Conservation (phyloP, 2,888 invertebrate species). For the Chrysolina americana region DNA sequence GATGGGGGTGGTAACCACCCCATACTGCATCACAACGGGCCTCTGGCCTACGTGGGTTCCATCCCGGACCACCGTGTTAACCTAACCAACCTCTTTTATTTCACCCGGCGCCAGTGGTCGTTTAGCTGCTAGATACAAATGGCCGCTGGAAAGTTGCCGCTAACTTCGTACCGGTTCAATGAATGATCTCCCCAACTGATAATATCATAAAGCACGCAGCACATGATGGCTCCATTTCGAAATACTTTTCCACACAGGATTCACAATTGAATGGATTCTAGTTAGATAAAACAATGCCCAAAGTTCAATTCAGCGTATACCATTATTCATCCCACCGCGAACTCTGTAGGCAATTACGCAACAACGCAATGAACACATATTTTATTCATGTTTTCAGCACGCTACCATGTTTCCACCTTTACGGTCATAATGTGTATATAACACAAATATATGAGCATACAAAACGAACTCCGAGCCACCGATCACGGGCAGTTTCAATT, state of each 20-base stretch:
- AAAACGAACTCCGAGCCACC: neutral
- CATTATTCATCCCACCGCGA: neutral
- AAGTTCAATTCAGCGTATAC: neutral
- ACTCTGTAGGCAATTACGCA: conserved; percentile 1
- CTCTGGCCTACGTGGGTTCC: no score
- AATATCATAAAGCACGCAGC: neutral
- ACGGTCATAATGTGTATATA: neutral
- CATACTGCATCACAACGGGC: no score
- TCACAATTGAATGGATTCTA: neutral
- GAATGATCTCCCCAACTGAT: neutral
- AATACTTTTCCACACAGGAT: neutral
- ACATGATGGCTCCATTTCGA: neutral
- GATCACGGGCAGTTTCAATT: neutral
- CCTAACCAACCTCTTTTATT: no score
- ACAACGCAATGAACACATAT: neutral
- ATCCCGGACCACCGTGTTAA: no score
- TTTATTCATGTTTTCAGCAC: neutral
- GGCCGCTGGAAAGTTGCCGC: no score
- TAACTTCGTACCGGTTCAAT: no score
- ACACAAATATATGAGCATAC: neutral
- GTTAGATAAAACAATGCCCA: neutral
- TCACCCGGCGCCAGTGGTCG: no score
- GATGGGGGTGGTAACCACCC: no score
- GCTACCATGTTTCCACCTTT: neutral
- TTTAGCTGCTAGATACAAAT: no score